phyloP scores from a whole-genome alignment of 2,113 vertebrate species.

The Cyphotilapia sp. region DNA sequence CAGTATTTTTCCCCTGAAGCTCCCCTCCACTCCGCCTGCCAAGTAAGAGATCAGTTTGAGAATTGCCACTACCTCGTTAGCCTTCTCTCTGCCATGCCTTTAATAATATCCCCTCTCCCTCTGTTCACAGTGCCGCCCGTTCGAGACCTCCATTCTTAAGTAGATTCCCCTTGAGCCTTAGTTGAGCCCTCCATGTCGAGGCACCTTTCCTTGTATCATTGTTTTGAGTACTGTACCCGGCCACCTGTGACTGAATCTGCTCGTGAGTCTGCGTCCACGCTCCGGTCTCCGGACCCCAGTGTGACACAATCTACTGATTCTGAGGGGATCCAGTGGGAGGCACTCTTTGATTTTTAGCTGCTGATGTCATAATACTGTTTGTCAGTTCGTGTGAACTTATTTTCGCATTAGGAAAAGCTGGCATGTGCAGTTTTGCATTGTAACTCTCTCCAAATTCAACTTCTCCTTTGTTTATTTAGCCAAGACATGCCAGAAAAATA shows the following conservation, averaged over 20 bases:
- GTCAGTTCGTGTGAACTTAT: background rate
- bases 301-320: background rate
- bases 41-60: background rate
- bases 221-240: background rate
- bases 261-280: background rate
- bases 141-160: background rate
- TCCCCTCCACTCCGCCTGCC: background rate
- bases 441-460: background rate
- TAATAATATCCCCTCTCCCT: background rate
- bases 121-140: background rate
- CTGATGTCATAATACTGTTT: background rate
- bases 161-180: background rate
- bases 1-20: background rate
- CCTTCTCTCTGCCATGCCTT: background rate
- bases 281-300: background rate
- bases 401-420: background rate
- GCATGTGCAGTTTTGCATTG: background rate
- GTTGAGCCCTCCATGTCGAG: background rate
- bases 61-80: background rate
- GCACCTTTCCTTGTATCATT: background rate
- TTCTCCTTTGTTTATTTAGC: background rate
- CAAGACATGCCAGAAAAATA: background rate
- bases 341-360: background rate
- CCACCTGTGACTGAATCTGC: background rate
- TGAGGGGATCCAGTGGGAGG: background rate